phyloP scores from a whole-genome alignment of 2,797 vertebrate genomes.

The Pantherophis alleghaniensis region DNA sequence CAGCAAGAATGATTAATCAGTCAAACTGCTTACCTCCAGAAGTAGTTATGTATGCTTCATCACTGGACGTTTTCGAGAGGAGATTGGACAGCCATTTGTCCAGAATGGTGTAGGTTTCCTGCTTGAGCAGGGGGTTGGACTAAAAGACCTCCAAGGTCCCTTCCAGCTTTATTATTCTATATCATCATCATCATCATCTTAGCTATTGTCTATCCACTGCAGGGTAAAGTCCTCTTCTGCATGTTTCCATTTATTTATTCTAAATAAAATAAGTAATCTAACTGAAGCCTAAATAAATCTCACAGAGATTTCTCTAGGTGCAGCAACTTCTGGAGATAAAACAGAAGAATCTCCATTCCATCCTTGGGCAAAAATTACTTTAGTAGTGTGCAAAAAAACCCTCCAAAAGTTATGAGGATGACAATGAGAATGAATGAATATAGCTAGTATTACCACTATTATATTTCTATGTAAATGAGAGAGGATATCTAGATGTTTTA shows the following conservation, averaged over 20 bases:
- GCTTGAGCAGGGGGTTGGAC: background rate
- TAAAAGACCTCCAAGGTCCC: background rate
- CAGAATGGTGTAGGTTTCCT: no score
- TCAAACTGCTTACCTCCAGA: background rate
- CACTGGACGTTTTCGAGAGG: background rate
- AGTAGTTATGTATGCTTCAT: background rate
- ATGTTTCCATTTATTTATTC: background rate
- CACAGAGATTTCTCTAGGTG: background rate
- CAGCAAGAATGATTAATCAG: background rate
- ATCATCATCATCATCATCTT: no score
- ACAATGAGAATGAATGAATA: conserved; percentile 7
- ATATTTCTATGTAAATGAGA: conserved; percentile 46
- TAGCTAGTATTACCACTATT: conserved; percentile 37
- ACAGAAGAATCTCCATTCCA: background rate
- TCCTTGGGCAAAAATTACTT: background rate
- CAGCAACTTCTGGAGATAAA: background rate
- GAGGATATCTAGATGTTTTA: conserved; percentile 65
- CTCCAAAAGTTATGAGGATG: fast-evolving
- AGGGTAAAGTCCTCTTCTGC: no score
- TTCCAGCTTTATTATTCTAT: background rate
- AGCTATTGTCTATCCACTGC: no score
- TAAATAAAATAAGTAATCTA: background rate
- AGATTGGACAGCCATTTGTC: background rate
- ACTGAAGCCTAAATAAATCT: background rate
- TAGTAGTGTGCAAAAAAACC: background rate